Evolutionary conservation across 2,797 vertebrate genomes (phyloP).

Genomic region (Uromys caudimaculatus): DNA sequence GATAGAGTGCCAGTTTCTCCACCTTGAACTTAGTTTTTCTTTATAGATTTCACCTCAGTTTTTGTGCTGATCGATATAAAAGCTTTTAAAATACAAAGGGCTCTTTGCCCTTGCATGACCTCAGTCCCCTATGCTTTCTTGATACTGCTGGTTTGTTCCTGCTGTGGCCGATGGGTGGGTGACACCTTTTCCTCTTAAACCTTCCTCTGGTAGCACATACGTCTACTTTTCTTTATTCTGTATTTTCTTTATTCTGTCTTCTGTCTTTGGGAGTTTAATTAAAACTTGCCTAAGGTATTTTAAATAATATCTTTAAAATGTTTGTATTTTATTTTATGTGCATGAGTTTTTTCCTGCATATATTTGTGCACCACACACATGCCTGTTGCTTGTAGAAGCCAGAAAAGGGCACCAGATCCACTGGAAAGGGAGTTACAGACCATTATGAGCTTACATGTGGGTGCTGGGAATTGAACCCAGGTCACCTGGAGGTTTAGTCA

Average conservation of each 20-base stretch:
- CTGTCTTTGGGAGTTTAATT: neutral
- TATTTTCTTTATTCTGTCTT: neutral
- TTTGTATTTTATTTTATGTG: neutral
- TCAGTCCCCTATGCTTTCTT: slow-evolving; percentile 1
- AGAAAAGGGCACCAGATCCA: neutral
- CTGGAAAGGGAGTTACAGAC: neutral
- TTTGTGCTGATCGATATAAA: neutral
- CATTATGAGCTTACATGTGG: neutral
- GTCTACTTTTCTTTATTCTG: neutral
- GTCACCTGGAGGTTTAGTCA: neutral
- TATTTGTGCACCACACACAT: neutral
- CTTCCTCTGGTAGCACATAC: slow-evolving; percentile 15
- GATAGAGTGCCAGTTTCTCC: slow-evolving; percentile 32
- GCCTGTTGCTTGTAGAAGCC: neutral
- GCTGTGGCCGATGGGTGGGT: neutral
- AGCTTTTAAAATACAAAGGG: slow-evolving; percentile 4
- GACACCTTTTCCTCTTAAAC: neutral
- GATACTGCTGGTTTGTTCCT: neutral
- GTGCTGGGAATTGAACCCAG: neutral
- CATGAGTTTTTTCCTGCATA: neutral
- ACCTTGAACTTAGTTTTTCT: slow-evolving; percentile 47
- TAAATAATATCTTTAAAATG: slow-evolving; percentile 1
- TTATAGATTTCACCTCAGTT: slow-evolving; percentile 14
- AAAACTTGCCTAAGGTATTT: neutral
- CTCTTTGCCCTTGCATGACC: neutral